Conservation (phyloP, 2,113 vertebrate species). For the Alligator sinensis region DNA sequence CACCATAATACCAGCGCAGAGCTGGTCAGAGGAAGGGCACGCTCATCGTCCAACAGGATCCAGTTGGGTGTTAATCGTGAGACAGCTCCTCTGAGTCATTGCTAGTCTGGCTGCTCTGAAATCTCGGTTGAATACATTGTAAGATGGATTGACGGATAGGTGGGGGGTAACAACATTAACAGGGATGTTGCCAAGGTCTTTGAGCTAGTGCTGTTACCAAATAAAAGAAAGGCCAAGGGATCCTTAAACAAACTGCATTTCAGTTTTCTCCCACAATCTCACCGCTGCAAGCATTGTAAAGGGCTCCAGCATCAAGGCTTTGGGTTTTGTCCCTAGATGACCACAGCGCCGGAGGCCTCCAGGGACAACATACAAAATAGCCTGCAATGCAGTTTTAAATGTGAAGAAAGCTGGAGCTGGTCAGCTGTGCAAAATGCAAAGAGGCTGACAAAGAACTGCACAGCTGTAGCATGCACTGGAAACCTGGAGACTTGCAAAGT, state of each 20-base stretch:
- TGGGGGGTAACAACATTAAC: not conserved
- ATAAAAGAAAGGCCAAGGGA: not conserved
- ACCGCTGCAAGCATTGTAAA: not conserved
- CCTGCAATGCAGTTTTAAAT: not conserved
- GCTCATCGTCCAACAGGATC: not conserved
- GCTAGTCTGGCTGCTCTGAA: not conserved
- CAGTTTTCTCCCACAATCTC: no score
- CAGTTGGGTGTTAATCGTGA: not conserved
- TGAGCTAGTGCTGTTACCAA: not conserved
- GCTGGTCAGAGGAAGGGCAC: not conserved
- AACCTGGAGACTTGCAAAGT: not conserved
- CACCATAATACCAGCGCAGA: not conserved
- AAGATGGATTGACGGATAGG: not conserved
- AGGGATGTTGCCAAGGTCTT: not conserved
- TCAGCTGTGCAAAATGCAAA: not conserved
- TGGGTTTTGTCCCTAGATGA: not conserved
- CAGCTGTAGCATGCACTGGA: not conserved
- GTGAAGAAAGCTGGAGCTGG: not conserved
- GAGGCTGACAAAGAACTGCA: rapidly evolving
- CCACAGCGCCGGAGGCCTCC: not conserved
- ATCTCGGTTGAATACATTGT: not conserved
- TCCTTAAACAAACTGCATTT: not conserved
- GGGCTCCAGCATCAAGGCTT: no score
- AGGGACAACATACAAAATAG: rapidly evolving
- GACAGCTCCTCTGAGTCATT: not conserved